Conservation (phyloP, 2,797 vertebrate species). For the Vespertilio murinus region DNA sequence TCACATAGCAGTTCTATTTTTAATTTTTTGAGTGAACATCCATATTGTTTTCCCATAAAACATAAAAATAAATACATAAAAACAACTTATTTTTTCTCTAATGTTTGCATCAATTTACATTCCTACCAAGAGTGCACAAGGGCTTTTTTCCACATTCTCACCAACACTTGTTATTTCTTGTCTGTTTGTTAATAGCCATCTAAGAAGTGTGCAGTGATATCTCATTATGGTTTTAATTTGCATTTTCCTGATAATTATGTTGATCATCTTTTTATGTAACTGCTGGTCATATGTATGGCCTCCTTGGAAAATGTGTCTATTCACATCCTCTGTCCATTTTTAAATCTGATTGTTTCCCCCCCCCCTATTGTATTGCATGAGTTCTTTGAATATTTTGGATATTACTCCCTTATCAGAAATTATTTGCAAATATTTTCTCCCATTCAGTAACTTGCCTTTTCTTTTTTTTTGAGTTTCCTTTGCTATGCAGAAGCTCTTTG, state of each 20-base stretch:
- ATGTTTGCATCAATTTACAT: not conserved
- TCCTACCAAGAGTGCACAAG: not conserved
- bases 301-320: not conserved
- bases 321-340: not conserved
- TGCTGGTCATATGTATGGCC: not conserved
- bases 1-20: not conserved
- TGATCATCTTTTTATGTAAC: not conserved
- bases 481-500: not conserved
- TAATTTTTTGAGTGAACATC: not conserved
- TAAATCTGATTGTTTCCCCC: not conserved
- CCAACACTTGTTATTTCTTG: not conserved
- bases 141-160: not conserved
- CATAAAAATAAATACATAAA: too few species aligned
- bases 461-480: not conserved
- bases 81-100: too few species aligned
- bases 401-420: not conserved
- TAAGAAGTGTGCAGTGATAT: not conserved
- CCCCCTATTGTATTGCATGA: not conserved
- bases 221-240: not conserved
- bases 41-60: too few species aligned
- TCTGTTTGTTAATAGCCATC: not conserved
- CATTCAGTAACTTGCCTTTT: not conserved
- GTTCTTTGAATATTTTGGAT: not conserved
- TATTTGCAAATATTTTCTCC: not conserved
- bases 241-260: not conserved